A percentile compares a stretch with the other conserved stretches of the same genome.
Conservation (phyloP, 2,113 vertebrate species). For the Larimichthys crocea region DNA sequence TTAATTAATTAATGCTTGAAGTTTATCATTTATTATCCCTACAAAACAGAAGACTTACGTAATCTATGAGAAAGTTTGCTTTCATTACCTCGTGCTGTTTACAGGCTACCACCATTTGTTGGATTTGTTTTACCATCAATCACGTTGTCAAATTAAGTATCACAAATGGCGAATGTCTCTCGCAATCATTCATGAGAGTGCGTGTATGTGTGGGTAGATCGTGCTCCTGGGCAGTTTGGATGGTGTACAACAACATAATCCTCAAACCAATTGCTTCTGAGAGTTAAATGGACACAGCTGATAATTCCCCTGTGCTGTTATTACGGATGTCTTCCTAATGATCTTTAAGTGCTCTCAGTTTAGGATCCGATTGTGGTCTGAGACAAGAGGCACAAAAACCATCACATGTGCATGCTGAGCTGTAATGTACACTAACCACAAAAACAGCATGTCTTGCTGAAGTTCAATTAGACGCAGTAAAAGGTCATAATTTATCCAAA, state of each 20-base stretch:
- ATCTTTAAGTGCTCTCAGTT: slow-evolving; percentile 64
- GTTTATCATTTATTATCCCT: neutral
- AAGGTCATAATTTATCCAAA: too few species aligned
- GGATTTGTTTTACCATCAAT: slow-evolving; percentile 4
- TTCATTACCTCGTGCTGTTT: neutral
- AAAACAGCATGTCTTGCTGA: neutral
- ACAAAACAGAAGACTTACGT: neutral
- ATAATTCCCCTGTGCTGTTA: slow-evolving; percentile 34
- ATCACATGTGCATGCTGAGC: slow-evolving; percentile 3
- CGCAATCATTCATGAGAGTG: neutral
- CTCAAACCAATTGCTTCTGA: slow-evolving; percentile 17
- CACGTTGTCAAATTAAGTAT: neutral
- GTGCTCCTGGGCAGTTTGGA: neutral
- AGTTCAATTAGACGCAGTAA: neutral
- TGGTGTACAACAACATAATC: slow-evolving; percentile 5
- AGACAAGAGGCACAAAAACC: neutral
- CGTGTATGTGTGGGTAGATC: neutral
- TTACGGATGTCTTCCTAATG: slow-evolving; percentile 48
- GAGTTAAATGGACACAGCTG: slow-evolving; percentile 19
- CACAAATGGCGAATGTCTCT: neutral
- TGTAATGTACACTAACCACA: slow-evolving; percentile 15
- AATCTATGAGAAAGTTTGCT: neutral
- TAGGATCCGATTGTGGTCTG: slow-evolving; percentile 40
- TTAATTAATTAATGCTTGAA: neutral
- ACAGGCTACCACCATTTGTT: neutral